Evolutionary conservation across 1,140 invertebrate species (phyloP).

Genomic region (Sitobion miscanthi): DNA sequence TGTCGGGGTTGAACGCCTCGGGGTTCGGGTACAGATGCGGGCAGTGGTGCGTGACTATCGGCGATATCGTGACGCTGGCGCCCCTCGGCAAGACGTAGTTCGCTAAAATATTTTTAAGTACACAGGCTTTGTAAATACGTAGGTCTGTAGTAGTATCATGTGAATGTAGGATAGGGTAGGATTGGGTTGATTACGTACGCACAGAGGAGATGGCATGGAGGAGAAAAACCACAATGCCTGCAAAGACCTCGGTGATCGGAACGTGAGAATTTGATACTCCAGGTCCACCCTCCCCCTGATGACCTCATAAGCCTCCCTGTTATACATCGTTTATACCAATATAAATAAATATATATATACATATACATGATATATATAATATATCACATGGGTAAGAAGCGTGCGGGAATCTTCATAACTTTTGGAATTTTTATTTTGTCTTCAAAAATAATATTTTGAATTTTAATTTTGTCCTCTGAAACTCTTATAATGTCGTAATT

Average conservation of each 20-base stretch:
- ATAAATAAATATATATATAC: too few relatives aligned
- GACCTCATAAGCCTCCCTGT: too few relatives aligned
- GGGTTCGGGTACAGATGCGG: slow-evolving; percentile 68
- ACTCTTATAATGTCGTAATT: neutral
- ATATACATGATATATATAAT: too few relatives aligned
- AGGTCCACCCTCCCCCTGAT: too few relatives aligned
- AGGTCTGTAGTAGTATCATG: neutral
- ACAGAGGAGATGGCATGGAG: neutral
- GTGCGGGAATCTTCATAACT: neutral
- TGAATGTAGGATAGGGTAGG: neutral
- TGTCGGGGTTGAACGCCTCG: slow-evolving; percentile 85
- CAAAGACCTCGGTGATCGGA: too few relatives aligned
- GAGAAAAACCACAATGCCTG: too few relatives aligned
- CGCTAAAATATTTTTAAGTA: neutral
- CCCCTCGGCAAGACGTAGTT: slow-evolving; percentile 11
- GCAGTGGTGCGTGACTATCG: slow-evolving; percentile 42
- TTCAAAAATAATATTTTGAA: neutral
- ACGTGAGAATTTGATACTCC: too few relatives aligned
- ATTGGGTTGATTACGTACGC: too few relatives aligned
- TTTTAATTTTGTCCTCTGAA: neutral
- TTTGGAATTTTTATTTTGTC: neutral
- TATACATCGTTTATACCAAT: too few relatives aligned
- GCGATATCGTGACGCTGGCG: slow-evolving; percentile 11
- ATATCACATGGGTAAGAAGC: neutral
- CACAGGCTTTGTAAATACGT: neutral